Percentiles rank a stretch among this genome's conserved stretches.
These are phyloP conservation scores for Archegozetes longisetosus DNA, from an alignment of 1,140 invertebrate genomes.

Conservation along the genomic window DNA sequence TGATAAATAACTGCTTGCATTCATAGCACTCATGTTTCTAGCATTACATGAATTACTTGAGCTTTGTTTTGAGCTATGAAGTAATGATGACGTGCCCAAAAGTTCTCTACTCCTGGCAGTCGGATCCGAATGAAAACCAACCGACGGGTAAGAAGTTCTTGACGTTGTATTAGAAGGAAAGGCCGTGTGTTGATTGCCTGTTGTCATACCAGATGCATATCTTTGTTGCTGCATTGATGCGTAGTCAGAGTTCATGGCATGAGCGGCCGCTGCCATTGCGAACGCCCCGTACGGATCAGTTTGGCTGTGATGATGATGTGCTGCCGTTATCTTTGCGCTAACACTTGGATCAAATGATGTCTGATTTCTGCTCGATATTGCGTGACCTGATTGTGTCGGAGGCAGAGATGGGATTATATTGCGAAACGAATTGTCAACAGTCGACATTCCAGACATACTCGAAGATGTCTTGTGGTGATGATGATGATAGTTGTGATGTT, in stretches of 20 bases:
- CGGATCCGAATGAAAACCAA: background rate
- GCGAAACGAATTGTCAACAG: background rate
- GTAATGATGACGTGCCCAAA: background rate
- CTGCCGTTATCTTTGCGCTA: slow-evolving; percentile 1
- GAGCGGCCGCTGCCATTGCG: background rate
- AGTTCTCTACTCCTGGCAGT: background rate
- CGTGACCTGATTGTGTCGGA: background rate
- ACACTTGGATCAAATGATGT: slow-evolving; percentile 5
- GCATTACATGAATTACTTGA: background rate
- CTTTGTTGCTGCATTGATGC: slow-evolving; percentile 3
- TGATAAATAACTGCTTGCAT: background rate
- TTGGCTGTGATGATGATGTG: background rate
- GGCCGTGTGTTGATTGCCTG: background rate
- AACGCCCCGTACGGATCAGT: background rate
- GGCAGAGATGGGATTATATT: background rate
- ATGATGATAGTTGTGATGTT: background rate
- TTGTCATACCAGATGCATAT: background rate
- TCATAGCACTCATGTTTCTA: background rate
- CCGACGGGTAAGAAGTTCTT: background rate
- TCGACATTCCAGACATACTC: background rate
- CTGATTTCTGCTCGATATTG: background rate
- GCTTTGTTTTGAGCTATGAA: background rate
- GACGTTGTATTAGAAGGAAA: slow-evolving; percentile 1
- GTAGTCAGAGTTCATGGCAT: slow-evolving; percentile 6
- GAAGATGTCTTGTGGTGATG: background rate